These are phyloP conservation scores for Lamprologus callipterus DNA, from an alignment of 2,113 vertebrate species.

Conservation along the genomic window DNA sequence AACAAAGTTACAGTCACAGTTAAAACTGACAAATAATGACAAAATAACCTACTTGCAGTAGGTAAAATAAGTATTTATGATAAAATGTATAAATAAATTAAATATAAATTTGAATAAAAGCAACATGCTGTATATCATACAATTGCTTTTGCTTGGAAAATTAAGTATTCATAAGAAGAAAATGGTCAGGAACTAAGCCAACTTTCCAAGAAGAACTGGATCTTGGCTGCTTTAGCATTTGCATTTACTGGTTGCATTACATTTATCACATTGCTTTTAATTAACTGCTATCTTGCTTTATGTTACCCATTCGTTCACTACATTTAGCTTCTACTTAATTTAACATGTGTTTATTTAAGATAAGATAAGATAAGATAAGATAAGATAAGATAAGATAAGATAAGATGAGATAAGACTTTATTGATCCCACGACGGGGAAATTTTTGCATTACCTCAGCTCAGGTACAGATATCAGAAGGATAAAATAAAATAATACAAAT, in stretches of 20 bases:
- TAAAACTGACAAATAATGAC: neutral
- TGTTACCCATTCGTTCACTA: neutral
- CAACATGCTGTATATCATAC: neutral
- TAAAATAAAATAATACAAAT: neutral
- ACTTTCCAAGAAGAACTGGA: neutral
- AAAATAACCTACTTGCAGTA: neutral
- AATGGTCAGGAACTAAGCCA: neutral
- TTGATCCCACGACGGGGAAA: neutral
- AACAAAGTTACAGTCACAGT: neutral
- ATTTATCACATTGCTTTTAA: neutral
- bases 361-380: neutral
- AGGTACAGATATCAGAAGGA: neutral
- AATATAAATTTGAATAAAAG: neutral
- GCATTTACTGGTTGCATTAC: neutral
- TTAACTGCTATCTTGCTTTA: neutral
- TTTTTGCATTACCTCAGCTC: neutral
- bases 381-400: rapidly evolving
- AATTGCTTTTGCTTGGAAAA: neutral
- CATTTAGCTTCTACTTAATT: neutral
- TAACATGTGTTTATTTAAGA: neutral
- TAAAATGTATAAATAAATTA: neutral
- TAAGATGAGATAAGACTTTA: neutral
- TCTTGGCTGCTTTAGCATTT: neutral
- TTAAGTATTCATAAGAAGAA: neutral
- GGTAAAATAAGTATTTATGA: neutral